These are phyloP conservation scores for Zaprionus gabonicus DNA, from an alignment of 1,140 invertebrate genomes.

Conservation along the genomic window DNA sequence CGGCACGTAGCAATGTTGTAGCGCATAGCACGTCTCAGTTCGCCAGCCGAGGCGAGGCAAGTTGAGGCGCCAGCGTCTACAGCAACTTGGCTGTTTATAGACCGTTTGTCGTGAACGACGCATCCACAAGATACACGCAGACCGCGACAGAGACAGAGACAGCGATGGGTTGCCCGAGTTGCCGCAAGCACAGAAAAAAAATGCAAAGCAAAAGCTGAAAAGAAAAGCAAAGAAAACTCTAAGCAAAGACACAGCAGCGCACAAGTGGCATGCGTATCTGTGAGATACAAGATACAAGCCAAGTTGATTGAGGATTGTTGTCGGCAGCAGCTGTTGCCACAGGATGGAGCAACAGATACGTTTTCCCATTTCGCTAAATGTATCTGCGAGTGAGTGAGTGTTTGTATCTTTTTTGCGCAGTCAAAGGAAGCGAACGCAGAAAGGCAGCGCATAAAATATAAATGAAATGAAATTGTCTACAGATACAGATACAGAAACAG, in stretches of 20 bases:
- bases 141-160: neutral
- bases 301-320: slow-evolving; percentile 73
- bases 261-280: slow-evolving; percentile 68
- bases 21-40: slow-evolving; percentile 58
- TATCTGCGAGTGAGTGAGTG: slow-evolving; percentile 16
- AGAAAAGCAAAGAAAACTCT: slow-evolving; percentile 16
- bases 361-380: slow-evolving; percentile 51
- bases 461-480: slow-evolving; percentile 62
- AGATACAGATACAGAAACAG: slow-evolving; percentile 14
- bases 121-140: slow-evolving; percentile 49
- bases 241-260: slow-evolving; percentile 36
- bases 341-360: slow-evolving; percentile 77
- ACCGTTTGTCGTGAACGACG: slow-evolving; percentile 42
- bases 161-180: neutral
- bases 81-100: slow-evolving; percentile 68
- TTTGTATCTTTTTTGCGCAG: slow-evolving; percentile 49
- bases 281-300: slow-evolving; percentile 63
- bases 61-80: slow-evolving; percentile 66
- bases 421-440: slow-evolving; percentile 42
- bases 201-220: slow-evolving; percentile 21
- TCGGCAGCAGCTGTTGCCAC: slow-evolving; percentile 73
- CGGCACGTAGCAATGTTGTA: slow-evolving; percentile 61
- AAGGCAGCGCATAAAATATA: slow-evolving; percentile 58
- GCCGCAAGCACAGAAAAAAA: slow-evolving; percentile 12
- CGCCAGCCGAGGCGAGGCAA: slow-evolving; percentile 32